Conservation (phyloP, 2,888 invertebrate genomes). For the Spodoptera picta region DNA sequence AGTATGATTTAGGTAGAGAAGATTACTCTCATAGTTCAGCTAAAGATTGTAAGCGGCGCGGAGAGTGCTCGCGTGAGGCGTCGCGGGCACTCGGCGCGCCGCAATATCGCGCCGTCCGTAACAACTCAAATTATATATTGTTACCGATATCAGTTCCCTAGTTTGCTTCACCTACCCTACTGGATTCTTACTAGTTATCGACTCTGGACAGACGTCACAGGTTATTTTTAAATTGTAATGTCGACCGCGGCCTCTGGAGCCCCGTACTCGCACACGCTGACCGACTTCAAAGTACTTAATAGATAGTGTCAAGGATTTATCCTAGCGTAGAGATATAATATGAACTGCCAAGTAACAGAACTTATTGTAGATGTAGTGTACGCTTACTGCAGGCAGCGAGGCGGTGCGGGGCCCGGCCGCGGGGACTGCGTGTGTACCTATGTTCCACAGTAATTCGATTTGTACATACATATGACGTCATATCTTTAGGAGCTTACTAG, state of each 20-base stretch:
- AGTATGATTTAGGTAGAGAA: slow-evolving; percentile 70
- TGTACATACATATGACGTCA: slow-evolving; percentile 84
- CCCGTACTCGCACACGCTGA: background rate
- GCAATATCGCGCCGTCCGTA: slow-evolving; percentile 78
- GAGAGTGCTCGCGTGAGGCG: slow-evolving; percentile 56
- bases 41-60: slow-evolving; percentile 64
- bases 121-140: slow-evolving; percentile 58
- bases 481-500: slow-evolving; percentile 89
- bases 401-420: slow-evolving; percentile 36
- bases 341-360: slow-evolving; percentile 25
- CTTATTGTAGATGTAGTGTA: slow-evolving; percentile 15
- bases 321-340: slow-evolving; percentile 42
- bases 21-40: slow-evolving; percentile 72
- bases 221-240: slow-evolving; percentile 36
- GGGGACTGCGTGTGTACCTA: slow-evolving; percentile 57
- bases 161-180: slow-evolving; percentile 41
- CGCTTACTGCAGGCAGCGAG: slow-evolving; percentile 7
- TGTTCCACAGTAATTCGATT: slow-evolving; percentile 69
- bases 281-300: slow-evolving; percentile 17
- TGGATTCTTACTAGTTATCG: slow-evolving; percentile 42
- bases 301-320: slow-evolving; percentile 25
- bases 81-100: slow-evolving; percentile 37
- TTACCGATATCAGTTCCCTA: slow-evolving; percentile 36
- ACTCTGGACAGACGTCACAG: slow-evolving; percentile 54
- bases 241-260: slow-evolving; percentile 44